Evolutionary conservation across 2,113 vertebrate species (phyloP).

Genomic region (Sarotherodon lohbergeri): DNA sequence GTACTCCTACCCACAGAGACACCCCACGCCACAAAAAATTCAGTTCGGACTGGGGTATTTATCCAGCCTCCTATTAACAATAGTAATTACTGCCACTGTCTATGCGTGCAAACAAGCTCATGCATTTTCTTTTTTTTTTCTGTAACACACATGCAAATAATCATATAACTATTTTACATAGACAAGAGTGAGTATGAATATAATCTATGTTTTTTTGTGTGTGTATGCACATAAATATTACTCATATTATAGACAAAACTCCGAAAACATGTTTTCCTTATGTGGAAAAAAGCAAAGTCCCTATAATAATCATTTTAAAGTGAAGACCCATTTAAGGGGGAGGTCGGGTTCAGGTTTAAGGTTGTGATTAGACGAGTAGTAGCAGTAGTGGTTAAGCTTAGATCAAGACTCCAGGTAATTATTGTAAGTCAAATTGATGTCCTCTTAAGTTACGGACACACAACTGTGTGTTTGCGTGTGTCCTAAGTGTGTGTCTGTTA

Average conservation of each 20-base stretch:
- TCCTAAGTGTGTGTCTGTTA: neutral
- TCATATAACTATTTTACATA: neutral
- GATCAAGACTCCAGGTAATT: neutral
- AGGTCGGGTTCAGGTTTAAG: neutral
- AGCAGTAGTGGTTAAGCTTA: neutral
- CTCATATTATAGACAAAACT: neutral
- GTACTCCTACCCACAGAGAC: neutral
- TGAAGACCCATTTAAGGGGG: neutral
- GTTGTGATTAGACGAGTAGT: neutral
- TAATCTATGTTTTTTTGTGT: neutral
- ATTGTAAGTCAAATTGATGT: neutral
- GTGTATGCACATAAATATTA: neutral
- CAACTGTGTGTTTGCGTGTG: neutral
- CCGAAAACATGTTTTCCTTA: neutral
- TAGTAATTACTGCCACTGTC: slow-evolving; percentile 8
- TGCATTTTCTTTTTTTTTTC: neutral
- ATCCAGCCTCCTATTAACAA: neutral
- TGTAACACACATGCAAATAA: slow-evolving; percentile 7
- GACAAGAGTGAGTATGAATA: neutral
- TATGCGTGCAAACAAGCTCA: neutral
- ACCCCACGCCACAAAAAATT: neutral
- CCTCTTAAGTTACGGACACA: neutral
- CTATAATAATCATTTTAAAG: neutral
- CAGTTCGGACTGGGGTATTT: slow-evolving; percentile 8
- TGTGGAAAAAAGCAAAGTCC: neutral